phyloP scores from a whole-genome alignment of 2,113 vertebrate species.

The Melanocharis versteri region DNA sequence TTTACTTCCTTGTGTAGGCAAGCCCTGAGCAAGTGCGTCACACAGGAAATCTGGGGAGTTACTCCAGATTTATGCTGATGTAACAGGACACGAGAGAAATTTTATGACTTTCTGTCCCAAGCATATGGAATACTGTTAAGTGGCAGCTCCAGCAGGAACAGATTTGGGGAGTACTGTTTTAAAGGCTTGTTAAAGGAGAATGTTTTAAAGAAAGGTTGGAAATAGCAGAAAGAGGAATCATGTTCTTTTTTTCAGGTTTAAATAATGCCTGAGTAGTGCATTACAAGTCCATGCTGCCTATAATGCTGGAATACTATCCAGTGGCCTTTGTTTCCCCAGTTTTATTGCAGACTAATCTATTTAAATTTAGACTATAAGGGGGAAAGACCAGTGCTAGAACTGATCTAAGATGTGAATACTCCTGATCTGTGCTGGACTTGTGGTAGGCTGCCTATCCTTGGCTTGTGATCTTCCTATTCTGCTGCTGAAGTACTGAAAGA shows the following conservation, averaged over 20 bases:
- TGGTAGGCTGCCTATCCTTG: not conserved
- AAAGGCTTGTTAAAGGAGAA: not conserved
- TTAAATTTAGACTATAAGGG: not conserved
- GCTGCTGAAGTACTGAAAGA: not conserved
- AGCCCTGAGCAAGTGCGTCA: not conserved
- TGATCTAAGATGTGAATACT: not conserved
- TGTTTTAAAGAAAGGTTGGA: not conserved
- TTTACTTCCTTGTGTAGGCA: not conserved
- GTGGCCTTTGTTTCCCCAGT: not conserved
- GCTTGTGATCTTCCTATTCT: not conserved
- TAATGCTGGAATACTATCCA: not conserved
- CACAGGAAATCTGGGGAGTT: constrained; percentile 1
- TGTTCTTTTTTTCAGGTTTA: not conserved
- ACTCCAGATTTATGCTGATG: not conserved
- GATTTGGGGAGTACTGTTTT: not conserved
- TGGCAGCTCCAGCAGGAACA: not conserved
- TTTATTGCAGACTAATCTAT: not conserved
- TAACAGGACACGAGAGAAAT: not conserved
- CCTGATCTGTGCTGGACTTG: not conserved
- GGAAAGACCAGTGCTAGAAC: not conserved
- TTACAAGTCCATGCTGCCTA: not conserved
- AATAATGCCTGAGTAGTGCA: not conserved
- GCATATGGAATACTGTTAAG: not conserved
- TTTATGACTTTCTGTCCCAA: not conserved
- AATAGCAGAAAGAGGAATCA: not conserved